These are phyloP conservation scores for Vannuccia rotundouncinata DNA, from an alignment of 2,888 invertebrate genomes.

Conservation along the genomic window DNA sequence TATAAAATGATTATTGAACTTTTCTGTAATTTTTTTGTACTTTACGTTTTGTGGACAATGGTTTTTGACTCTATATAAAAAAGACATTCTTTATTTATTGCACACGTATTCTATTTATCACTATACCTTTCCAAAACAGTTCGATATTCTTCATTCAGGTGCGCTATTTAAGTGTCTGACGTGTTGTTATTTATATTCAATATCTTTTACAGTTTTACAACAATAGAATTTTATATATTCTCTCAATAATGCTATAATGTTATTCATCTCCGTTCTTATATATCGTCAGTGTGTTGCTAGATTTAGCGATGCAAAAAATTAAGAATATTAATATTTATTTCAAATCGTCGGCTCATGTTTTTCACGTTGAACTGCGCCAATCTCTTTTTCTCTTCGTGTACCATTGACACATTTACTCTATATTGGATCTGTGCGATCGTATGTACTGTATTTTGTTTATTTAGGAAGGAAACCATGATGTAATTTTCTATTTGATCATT, in stretches of 20 bases:
- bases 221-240: too few relatives aligned
- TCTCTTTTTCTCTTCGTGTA: background rate
- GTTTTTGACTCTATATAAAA: background rate
- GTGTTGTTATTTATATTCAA: too few relatives aligned
- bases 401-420: background rate
- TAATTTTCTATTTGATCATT: background rate
- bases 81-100: background rate
- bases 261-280: too few relatives aligned
- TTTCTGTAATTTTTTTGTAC: background rate
- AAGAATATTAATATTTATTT: too few relatives aligned
- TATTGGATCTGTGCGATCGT: background rate
- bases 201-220: too few relatives aligned
- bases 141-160: background rate
- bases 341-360: too few relatives aligned
- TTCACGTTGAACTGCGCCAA: too few relatives aligned
- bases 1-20: background rate
- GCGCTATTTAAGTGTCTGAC: too few relatives aligned
- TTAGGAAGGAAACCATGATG: background rate
- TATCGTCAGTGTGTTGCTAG: too few relatives aligned
- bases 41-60: background rate
- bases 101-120: background rate
- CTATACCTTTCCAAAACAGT: background rate
- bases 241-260: too few relatives aligned
- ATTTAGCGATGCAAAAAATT: too few relatives aligned
- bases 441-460: background rate